Percentiles rank a stretch among this genome's conserved stretches.
Evolutionary conservation across 2,888 invertebrate species (phyloP).

Genomic region (Folsomia manolachei): DNA sequence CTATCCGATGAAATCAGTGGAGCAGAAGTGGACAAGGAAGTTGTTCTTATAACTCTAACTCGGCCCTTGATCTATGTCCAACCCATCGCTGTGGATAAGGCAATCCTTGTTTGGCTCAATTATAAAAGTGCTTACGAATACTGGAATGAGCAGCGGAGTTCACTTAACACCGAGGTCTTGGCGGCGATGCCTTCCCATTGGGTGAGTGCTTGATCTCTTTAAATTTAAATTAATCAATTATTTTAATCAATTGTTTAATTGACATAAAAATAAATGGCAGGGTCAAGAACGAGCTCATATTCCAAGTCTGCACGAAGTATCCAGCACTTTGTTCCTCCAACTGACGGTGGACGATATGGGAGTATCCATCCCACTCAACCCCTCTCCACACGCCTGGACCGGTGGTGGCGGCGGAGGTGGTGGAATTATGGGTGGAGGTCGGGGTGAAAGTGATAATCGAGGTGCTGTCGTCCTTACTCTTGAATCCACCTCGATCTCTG

Average conservation of each 20-base stretch:
- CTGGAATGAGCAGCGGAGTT: conserved; percentile 94
- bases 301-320: conserved; percentile 58
- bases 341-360: conserved; percentile 95
- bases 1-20: conserved; percentile 88
- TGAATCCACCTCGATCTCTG: conserved; percentile 92
- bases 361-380: conserved; percentile 86
- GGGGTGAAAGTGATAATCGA: conserved; percentile 71
- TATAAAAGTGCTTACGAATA: conserved; percentile 99
- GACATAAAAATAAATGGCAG: too few relatives aligned
- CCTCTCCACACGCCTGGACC: conserved; percentile 65
- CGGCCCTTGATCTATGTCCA: conserved; percentile 94
- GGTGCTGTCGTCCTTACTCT: conserved; percentile 94
- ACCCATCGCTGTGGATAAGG: conserved; percentile 96
- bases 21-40: conserved; percentile 66
- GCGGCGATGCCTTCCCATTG: conserved; percentile 56
- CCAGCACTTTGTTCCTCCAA: conserved; percentile 88
- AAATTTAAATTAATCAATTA: background rate
- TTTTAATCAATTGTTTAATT: background rate
- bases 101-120: conserved; percentile 97
- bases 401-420: too few relatives aligned
- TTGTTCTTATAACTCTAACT: conserved; percentile 84
- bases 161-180: conserved; percentile 79
- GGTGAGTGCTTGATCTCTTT: conserved; percentile 45
- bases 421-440: too few relatives aligned
- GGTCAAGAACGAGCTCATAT: conserved; percentile 32